These are phyloP conservation scores for Cynocephalus volans DNA, from an alignment of 2,113 vertebrate genomes.

Conservation along the genomic window DNA sequence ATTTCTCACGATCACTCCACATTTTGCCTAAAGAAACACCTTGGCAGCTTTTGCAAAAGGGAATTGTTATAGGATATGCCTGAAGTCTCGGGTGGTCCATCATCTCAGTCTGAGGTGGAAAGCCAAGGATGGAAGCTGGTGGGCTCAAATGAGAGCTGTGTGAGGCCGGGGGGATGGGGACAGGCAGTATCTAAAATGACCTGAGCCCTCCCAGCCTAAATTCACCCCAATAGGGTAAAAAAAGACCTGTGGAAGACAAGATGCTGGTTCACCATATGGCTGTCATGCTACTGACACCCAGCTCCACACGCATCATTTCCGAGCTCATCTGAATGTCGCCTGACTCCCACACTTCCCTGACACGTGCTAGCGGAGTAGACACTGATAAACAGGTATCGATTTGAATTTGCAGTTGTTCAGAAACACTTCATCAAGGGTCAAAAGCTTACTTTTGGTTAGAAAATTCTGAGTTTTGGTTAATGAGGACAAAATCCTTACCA, in stretches of 20 bases:
- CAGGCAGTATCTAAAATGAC: background rate
- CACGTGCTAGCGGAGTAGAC: background rate
- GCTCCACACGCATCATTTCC: background rate
- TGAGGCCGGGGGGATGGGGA: no score
- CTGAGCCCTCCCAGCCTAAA: background rate
- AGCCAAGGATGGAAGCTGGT: background rate
- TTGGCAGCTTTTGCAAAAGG: background rate
- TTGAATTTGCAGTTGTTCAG: background rate
- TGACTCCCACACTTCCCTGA: no score
- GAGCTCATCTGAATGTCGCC: background rate
- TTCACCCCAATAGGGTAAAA: background rate
- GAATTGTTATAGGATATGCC: background rate
- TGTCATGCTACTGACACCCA: background rate
- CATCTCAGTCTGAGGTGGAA: background rate
- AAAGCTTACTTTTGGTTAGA: background rate
- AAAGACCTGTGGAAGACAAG: background rate
- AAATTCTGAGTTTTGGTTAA: constrained; percentile 25
- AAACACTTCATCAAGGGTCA: background rate
- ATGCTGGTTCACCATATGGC: fast-evolving
- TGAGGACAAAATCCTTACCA: background rate
- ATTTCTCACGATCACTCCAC: background rate
- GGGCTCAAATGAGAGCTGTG: background rate
- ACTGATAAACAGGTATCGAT: background rate
- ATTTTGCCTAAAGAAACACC: background rate
- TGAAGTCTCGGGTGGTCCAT: background rate